Percentiles rank a stretch among this genome's conserved stretches.
Evolutionary conservation across 2,888 invertebrate genomes (phyloP).

Genomic region (Protophormia terraenovae): DNA sequence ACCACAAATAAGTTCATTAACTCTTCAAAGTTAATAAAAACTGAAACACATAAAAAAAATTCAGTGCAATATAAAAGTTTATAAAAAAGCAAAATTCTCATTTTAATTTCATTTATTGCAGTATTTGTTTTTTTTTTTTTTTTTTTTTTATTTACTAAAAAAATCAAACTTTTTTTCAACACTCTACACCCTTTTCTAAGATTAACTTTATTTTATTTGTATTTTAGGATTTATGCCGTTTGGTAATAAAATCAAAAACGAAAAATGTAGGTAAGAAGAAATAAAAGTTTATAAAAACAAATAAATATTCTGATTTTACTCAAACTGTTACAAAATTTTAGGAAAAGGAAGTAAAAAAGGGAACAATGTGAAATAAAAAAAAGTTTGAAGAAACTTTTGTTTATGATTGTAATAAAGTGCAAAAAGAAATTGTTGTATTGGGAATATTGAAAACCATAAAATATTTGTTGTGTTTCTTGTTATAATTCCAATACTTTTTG

Average conservation of each 20-base stretch:
- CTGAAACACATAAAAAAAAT: no score
- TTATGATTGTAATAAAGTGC: slow-evolving; percentile 44
- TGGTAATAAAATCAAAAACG: slow-evolving; percentile 15
- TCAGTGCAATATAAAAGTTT: not conserved
- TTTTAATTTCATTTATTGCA: no score
- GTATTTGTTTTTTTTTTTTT: no score
- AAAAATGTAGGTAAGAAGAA: not conserved
- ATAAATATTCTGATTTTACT: slow-evolving; percentile 3
- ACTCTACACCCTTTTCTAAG: not conserved
- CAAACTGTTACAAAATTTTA: not conserved
- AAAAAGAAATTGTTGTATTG: slow-evolving; percentile 26
- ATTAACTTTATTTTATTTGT: slow-evolving; percentile 9
- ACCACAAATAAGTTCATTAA: not conserved
- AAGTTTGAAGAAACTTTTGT: slow-evolving; percentile 41
- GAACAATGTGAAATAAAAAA: no score
- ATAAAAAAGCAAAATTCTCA: not conserved
- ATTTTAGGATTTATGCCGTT: not conserved
- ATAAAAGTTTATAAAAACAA: not conserved
- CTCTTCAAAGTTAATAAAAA: not conserved
- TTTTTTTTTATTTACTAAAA: no score
- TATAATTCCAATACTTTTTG: not conserved
- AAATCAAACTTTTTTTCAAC: not conserved
- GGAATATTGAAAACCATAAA: slow-evolving; percentile 44
- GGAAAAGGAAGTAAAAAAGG: not conserved
- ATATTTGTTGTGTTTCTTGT: slow-evolving; percentile 10